phyloP scores from a whole-genome alignment of 2,113 vertebrate species.

The Aegotheles bennettii region DNA sequence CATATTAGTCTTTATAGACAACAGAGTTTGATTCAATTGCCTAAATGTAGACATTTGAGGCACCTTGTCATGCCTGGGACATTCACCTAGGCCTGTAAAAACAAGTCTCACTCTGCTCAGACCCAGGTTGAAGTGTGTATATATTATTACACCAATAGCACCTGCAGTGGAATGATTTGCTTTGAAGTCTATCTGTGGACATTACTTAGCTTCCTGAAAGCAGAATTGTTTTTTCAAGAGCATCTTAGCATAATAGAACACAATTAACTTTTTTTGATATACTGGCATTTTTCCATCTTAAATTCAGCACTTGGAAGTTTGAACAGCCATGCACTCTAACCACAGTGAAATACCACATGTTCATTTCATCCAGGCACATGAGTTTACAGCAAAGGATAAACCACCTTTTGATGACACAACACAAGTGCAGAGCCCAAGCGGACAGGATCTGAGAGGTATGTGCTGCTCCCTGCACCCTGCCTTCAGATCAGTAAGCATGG shows the following conservation, averaged over 20 bases:
- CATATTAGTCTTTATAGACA: background rate
- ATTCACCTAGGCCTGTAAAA: background rate
- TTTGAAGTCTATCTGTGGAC: background rate
- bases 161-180: background rate
- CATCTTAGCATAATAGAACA: background rate
- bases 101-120: background rate
- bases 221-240: background rate
- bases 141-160: background rate
- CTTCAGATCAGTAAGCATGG: background rate
- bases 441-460: background rate
- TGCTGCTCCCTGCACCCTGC: background rate
- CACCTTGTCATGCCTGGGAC: too few species aligned
- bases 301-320: background rate
- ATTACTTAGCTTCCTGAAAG: background rate
- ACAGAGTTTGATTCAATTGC: background rate
- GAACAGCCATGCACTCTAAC: background rate
- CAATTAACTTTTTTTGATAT: background rate
- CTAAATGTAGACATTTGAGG: background rate
- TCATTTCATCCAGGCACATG: background rate
- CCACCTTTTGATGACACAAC: background rate
- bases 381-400: background rate
- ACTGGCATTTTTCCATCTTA: background rate
- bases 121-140: background rate
- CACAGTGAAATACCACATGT: rapidly evolving
- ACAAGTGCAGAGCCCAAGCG: background rate